A percentile compares a stretch with the other conserved stretches of the same genome.
Evolutionary conservation across 1,140 invertebrate species (phyloP).

Genomic region (Drosophila pectinifera): DNA sequence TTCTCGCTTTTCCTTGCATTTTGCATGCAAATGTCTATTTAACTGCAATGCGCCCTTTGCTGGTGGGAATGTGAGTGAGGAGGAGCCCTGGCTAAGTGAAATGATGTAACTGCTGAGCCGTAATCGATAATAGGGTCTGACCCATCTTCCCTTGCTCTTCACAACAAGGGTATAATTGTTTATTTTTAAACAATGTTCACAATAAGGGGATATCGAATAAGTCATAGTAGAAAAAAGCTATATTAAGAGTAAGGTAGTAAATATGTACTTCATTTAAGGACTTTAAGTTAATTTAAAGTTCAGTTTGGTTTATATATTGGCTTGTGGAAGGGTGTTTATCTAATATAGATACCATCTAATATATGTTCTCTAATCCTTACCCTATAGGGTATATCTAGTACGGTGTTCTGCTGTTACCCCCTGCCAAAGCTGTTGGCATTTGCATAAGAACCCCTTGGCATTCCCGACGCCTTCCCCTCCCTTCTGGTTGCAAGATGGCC

Average conservation of each 20-base stretch:
- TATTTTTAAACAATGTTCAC: background rate
- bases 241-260: no score
- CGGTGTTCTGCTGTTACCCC: background rate
- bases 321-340: background rate
- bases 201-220: background rate
- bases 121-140: slow-evolving; percentile 65
- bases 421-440: slow-evolving; percentile 49
- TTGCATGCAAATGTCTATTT: slow-evolving; percentile 83
- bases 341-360: background rate
- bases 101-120: slow-evolving; percentile 74
- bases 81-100: slow-evolving; percentile 62
- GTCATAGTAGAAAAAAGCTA: no score
- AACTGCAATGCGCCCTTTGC: slow-evolving; percentile 72
- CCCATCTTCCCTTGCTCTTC: background rate
- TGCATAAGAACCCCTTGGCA: slow-evolving; percentile 29
- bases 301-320: background rate
- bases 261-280: background rate
- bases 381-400: slow-evolving; percentile 6
- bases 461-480: no score
- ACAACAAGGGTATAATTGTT: slow-evolving; percentile 27
- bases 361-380: background rate
- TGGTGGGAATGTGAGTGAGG: slow-evolving; percentile 21
- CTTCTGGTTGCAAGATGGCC: slow-evolving; percentile 50
- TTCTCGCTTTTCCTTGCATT: slow-evolving; percentile 58
- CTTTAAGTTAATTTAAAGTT: no score